Evolutionary conservation across 2,113 vertebrate species (phyloP), one percentile per base, ranked within the genome.

Genomic region (Scomber japonicus): DNA sequence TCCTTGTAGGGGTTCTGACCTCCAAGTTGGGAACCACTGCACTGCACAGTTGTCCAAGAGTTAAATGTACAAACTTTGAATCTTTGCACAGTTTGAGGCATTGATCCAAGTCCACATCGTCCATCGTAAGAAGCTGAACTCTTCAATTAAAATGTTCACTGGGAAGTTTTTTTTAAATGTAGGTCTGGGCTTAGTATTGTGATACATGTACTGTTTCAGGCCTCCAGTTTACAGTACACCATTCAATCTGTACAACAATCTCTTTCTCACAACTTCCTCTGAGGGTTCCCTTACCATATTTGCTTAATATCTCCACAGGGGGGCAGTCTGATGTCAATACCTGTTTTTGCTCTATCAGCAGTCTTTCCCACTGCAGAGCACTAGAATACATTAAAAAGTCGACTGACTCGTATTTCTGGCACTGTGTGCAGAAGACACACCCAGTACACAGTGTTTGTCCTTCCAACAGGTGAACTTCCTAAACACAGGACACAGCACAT

Each of bases 371-470:
- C 19, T n/a, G 13, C 1, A 45, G 24, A 35, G 30, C 5, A n/a
- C 16, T 10, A 44, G 31, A 51, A 40, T 17, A 55, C 64, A 71
- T 67, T 9, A 72, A 61, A 81, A 90, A 89, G 63, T 68, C 4
- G 78, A 14, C 85, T 6, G 59, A 87, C 90, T 57, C 63, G 89
- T 84, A 85, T 88, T 87, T 89, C 92, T 71, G 62, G 80, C 21
- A 19, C 21, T 5, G 51, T 46, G 13, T 8, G 40, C 40, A 24
- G 31, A n/a, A 15, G 86, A 76, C 86, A 90, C 92, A 79, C 90
- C 90, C 77, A 21, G 63, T 13, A 35, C 44, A n/a, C 49, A n/a
- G 16, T 44, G 71, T 84, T 76, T 77, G 72, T 44, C 63, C 55
- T 49, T 53, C 11, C 11, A 72, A 67, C 55, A 84, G 56, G 30